Evolutionary conservation across 2,113 vertebrate species (phyloP).

Genomic region (Thunnus maccoyii): DNA sequence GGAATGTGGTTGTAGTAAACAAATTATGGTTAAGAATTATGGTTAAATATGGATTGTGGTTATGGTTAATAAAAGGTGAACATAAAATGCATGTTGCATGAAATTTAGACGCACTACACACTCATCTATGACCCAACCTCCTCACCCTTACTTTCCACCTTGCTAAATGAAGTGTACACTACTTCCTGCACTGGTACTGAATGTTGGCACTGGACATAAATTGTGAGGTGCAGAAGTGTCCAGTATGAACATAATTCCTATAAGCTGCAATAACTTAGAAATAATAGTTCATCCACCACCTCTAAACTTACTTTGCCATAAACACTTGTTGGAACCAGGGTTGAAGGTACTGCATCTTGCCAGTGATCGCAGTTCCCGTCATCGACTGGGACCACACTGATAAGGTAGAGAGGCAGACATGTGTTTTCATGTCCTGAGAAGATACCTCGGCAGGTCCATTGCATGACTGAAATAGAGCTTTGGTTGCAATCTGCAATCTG

Average conservation of each 20-base stretch:
- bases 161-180: too few species aligned
- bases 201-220: neutral
- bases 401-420: slow-evolving; percentile 29
- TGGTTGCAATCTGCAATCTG: slow-evolving; percentile 49
- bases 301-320: neutral
- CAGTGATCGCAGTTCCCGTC: slow-evolving; percentile 7
- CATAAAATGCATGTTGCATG: too few species aligned
- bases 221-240: neutral
- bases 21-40: too few species aligned
- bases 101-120: too few species aligned
- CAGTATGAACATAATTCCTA: neutral
- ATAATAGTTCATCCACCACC: neutral
- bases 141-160: too few species aligned
- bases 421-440: slow-evolving; percentile 43
- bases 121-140: too few species aligned
- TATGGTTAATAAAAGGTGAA: too few species aligned
- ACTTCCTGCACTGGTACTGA: too few species aligned
- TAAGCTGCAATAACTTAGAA: neutral
- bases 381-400: slow-evolving; percentile 17
- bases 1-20: too few species aligned
- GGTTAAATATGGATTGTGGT: too few species aligned
- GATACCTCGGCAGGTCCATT: slow-evolving; percentile 28
- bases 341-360: neutral
- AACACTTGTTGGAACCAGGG: neutral
- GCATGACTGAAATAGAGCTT: slow-evolving; percentile 46